phyloP scores from a whole-genome alignment of 2,113 vertebrate species.

The Thamnaconus septentrionalis region DNA sequence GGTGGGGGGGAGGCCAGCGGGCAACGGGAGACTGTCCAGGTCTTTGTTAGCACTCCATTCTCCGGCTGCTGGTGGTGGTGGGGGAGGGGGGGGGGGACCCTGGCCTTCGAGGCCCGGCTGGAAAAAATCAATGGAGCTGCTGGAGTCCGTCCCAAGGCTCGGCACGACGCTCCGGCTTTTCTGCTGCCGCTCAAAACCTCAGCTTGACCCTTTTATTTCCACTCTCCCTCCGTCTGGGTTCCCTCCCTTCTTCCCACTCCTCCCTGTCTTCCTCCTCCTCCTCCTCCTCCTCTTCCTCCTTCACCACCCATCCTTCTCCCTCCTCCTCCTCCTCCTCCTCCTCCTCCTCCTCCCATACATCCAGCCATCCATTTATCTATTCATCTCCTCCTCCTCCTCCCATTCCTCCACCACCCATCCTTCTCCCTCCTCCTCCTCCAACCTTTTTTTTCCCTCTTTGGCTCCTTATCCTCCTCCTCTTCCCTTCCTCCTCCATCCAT shows the following conservation, averaged over 20 bases:
- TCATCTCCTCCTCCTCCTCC: too few species aligned
- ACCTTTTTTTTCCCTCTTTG: too few species aligned
- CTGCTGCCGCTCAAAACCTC: constrained; percentile 45
- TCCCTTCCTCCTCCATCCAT: too few species aligned
- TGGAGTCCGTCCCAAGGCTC: constrained; percentile 62
- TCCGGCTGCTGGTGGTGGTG: constrained; percentile 33
- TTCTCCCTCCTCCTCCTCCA: too few species aligned
- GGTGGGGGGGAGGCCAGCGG: constrained; percentile 47
- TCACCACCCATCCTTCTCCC: background rate
- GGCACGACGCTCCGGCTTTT: constrained; percentile 40
- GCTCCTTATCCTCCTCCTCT: too few species aligned
- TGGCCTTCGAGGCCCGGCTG: constrained; percentile 28
- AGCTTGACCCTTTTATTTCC: constrained; percentile 52
- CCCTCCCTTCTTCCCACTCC: constrained; percentile 3
- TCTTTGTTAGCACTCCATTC: constrained; percentile 68
- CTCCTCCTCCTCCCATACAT: too few species aligned
- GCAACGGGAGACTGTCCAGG: constrained; percentile 49
- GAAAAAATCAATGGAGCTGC: constrained; percentile 69
- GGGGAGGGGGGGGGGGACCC: constrained; percentile 30
- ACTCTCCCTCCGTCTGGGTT: constrained; percentile 5
- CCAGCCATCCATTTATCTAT: too few species aligned
- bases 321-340: background rate
- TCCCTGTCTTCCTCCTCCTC: background rate
- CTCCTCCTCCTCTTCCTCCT: background rate
- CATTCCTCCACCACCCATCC: too few species aligned